phyloP scores from a whole-genome alignment of 2,113 vertebrate genomes.

The Oryzias celebensis region DNA sequence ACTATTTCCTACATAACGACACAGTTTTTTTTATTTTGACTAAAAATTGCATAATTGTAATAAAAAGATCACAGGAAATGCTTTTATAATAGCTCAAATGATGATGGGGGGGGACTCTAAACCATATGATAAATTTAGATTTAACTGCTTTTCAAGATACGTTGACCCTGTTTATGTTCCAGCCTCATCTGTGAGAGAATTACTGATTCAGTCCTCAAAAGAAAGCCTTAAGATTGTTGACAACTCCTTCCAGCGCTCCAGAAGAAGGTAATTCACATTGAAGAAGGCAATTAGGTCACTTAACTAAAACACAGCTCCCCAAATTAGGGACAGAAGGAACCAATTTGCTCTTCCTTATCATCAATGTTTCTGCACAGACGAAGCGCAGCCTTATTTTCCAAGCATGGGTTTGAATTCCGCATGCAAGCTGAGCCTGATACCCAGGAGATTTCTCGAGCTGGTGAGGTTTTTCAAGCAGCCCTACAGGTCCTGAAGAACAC shows the following conservation, averaged over 20 bases:
- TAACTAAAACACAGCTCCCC: not conserved
- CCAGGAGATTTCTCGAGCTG: slow-evolving; percentile 73
- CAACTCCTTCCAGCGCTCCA: slow-evolving; percentile 33
- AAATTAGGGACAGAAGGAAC: not conserved
- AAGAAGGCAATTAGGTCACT: not conserved
- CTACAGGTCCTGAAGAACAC: slow-evolving; percentile 67
- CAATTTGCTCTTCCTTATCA: not conserved
- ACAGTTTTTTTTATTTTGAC: no score
- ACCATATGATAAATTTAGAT: not conserved
- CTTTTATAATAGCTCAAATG: no score
- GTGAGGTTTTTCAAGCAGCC: slow-evolving; percentile 83
- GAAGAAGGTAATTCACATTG: slow-evolving; percentile 67
- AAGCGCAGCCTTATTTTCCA: slow-evolving; percentile 41
- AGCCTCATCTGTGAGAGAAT: slow-evolving; percentile 51
- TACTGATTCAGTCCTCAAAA: slow-evolving; percentile 61
- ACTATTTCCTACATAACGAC: no score
- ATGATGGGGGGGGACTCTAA: no score
- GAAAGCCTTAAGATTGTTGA: slow-evolving; percentile 65
- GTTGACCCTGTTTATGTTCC: not conserved
- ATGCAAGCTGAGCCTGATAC: slow-evolving; percentile 75
- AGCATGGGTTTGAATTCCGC: slow-evolving; percentile 68
- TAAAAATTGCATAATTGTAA: no score
- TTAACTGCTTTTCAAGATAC: not conserved
- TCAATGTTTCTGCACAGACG: slow-evolving; percentile 34
- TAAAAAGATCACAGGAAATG: no score